Conservation (phyloP, 1,140 invertebrate species). For the Leptinotarsa lineolata region DNA sequence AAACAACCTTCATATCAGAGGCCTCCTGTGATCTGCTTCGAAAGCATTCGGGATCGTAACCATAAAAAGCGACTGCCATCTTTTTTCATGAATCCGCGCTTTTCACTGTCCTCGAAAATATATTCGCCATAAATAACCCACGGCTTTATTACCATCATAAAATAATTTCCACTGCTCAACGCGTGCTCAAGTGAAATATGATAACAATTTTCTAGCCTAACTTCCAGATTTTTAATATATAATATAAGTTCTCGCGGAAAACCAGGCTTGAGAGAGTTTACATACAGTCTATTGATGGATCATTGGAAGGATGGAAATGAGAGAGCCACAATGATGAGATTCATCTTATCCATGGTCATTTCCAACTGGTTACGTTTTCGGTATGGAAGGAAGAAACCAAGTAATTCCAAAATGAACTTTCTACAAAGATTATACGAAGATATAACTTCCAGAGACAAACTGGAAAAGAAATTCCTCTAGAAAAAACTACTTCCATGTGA, state of each 20-base stretch:
- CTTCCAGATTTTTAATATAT: neutral
- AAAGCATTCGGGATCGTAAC: conserved; percentile 2
- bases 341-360: too few relatives aligned
- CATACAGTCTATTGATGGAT: too few relatives aligned
- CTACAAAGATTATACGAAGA: too few relatives aligned
- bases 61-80: conserved; percentile 9
- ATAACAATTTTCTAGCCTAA: conserved; percentile 16
- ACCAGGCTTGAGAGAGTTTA: too few relatives aligned
- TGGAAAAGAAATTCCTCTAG: too few relatives aligned
- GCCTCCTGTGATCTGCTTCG: neutral
- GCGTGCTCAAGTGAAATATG: conserved; percentile 14
- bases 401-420: too few relatives aligned
- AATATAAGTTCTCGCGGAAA: neutral
- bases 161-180: conserved; percentile 26
- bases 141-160: conserved; percentile 25
- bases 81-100: conserved; percentile 23
- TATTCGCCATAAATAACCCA: conserved; percentile 20
- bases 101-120: conserved; percentile 18
- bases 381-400: too few relatives aligned
- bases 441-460: too few relatives aligned
- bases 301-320: too few relatives aligned
- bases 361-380: too few relatives aligned
- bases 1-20: neutral
- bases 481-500: too few relatives aligned
- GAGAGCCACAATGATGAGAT: too few relatives aligned